Evolutionary conservation across 2,888 invertebrate genomes (phyloP), one percentile per base, ranked within the genome.

Genomic region (Phasia obesa): DNA sequence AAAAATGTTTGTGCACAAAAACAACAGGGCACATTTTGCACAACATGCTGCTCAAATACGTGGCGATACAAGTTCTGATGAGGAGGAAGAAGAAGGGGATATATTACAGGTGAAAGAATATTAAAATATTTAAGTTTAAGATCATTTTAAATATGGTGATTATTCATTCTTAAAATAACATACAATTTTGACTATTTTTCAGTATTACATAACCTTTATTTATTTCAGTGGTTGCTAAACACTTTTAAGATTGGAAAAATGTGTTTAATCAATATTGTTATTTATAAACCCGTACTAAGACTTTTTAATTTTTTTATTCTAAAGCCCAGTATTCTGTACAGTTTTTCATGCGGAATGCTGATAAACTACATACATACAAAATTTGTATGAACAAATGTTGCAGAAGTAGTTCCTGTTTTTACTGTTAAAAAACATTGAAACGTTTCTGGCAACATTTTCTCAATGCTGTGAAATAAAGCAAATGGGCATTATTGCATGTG

Each of bases 1-100:
- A 65, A 75, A 65, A 23, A 94, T 94, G 94, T 94, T 94, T 88
- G 93, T 94, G 78, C 92, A 92, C 87, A 93, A 93, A 70, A 92
- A 86, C 73, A 88, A 84, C n/a, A 78, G 85, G 23, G 84, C 85
- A 38, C 86, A 89, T 85, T 87, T 90, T 65, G 89, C 89, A 31
- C 88, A 90, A 70, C 87, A 89, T 87, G 90, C 93, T 55, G 92
- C 91, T 83, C 92, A 92, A 53, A 88, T 86, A 82, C 88, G 86
- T 49, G 88, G 84, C 15, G 93, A 93, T n/a, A 92, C 93, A 60
- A 93, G 92, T 83, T 93, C 93, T 69, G 93, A 93, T 57, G 93
- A 93, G 62, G 93, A 93, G 81, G 93, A 93, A 86, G 93, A 93
- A 88, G 93, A 93, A 90, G 91, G 90, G 65, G 91, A 91, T 85